Evolutionary conservation across 2,797 vertebrate genomes (phyloP).

Genomic region (Squalus acanthias): DNA sequence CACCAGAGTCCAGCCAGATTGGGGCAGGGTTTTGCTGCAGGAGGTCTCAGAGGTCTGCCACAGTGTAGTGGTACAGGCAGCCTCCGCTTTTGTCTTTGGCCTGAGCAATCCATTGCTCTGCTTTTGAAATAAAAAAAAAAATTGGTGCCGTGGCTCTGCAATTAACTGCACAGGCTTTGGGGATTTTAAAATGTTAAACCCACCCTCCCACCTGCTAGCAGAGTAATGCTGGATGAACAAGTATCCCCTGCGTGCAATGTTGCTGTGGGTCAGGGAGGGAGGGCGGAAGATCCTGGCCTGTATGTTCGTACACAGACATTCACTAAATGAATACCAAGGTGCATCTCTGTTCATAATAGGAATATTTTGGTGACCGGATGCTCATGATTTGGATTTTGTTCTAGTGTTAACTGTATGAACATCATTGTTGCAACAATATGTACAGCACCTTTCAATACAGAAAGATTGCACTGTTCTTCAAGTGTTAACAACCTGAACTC

Average conservation of each 20-base stretch:
- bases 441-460: too few species aligned
- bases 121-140: neutral
- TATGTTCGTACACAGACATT: too few species aligned
- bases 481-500: too few species aligned
- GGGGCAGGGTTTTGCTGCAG: neutral
- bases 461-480: too few species aligned
- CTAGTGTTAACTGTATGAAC: too few species aligned
- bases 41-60: too few species aligned
- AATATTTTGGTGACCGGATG: neutral
- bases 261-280: too few species aligned
- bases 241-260: neutral
- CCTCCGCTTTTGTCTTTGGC: neutral
- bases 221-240: neutral
- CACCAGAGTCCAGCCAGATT: neutral
- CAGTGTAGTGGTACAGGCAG: neutral
- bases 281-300: too few species aligned
- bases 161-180: neutral
- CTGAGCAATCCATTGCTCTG: neutral
- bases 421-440: too few species aligned
- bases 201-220: neutral
- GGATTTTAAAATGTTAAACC: neutral
- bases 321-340: too few species aligned
- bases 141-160: neutral
- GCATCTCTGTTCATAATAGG: too few species aligned
- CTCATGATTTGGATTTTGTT: neutral